phyloP scores from a whole-genome alignment of 2,888 invertebrate species.

The Oegoconia quadripuncta region DNA sequence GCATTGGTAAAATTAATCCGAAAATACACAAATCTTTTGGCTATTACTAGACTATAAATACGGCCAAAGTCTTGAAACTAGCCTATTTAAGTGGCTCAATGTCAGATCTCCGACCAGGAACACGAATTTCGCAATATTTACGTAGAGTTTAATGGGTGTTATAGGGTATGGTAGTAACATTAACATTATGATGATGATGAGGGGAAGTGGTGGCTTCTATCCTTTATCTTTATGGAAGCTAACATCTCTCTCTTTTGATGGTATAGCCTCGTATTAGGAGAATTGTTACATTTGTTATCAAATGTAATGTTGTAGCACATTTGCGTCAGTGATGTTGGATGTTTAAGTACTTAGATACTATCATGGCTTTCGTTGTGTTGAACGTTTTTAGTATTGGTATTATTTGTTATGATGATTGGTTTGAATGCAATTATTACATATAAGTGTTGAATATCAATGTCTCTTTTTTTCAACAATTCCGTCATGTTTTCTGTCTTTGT shows the following conservation, averaged over 20 bases:
- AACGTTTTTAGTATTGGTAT: no score
- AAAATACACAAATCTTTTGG: not conserved
- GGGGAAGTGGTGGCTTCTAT: conserved; percentile 12
- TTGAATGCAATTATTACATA: no score
- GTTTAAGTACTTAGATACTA: no score
- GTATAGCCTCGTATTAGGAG: conserved; percentile 3
- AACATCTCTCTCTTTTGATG: not conserved
- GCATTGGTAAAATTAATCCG: no score
- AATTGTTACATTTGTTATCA: conserved; percentile 1
- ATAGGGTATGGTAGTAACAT: conserved; percentile 26
- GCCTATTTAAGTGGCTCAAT: conserved; percentile 33
- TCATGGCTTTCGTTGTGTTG: no score
- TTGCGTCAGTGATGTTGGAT: no score
- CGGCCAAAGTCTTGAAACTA: conserved; percentile 12
- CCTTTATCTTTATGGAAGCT: conserved; percentile 3
- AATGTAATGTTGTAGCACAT: no score
- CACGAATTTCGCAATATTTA: conserved; percentile 42
- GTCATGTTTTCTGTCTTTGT: no score
- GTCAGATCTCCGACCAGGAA: conserved; percentile 30
- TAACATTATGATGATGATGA: conserved; percentile 30
- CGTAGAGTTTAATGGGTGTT: conserved; percentile 35
- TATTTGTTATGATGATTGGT: no score
- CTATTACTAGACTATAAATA: conserved; percentile 18
- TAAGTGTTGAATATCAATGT: no score
- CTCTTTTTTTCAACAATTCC: no score